A percentile compares a stretch with the other conserved stretches of the same genome.
Evolutionary conservation across 1,140 invertebrate species (phyloP).

Genomic region (Drosophila kohkoa): DNA sequence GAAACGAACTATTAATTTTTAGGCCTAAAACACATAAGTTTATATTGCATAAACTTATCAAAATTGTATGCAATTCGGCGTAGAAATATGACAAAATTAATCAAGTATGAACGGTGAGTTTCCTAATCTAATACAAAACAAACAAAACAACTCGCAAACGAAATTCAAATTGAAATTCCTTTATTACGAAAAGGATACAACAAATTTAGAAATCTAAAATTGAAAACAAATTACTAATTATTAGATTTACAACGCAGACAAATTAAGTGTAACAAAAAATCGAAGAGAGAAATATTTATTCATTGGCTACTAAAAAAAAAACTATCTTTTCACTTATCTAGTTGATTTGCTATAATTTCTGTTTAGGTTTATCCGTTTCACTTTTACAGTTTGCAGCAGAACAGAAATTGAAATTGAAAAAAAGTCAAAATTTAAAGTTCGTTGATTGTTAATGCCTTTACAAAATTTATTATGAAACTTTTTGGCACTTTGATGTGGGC

Average conservation of each 20-base stretch:
- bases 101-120: slow-evolving; percentile 79
- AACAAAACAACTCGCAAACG: slow-evolving; percentile 35
- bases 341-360: slow-evolving; percentile 37
- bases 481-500: slow-evolving; percentile 63
- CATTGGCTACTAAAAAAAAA: slow-evolving; percentile 31
- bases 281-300: slow-evolving; percentile 17
- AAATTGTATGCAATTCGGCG: slow-evolving; percentile 70
- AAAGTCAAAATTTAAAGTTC: slow-evolving; percentile 63
- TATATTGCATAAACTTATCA: slow-evolving; percentile 24
- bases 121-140: slow-evolving; percentile 72
- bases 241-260: slow-evolving; percentile 59
- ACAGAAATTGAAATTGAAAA: slow-evolving; percentile 66
- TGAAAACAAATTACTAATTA: slow-evolving; percentile 51
- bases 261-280: slow-evolving; percentile 4
- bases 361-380: slow-evolving; percentile 30
- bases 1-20: slow-evolving; percentile 63
- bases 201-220: slow-evolving; percentile 45
- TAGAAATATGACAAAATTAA: slow-evolving; percentile 74
- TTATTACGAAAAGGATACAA: slow-evolving; percentile 8
- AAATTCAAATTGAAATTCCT: slow-evolving; percentile 46
- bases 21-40: slow-evolving; percentile 49
- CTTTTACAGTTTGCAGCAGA: slow-evolving; percentile 43
- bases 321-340: slow-evolving; percentile 13
- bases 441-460: slow-evolving; percentile 84
- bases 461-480: slow-evolving; percentile 71